A percentile compares a stretch with the other conserved stretches of the same genome.
Evolutionary conservation across 2,888 invertebrate genomes (phyloP).

Genomic region (Agrilus biguttatus): DNA sequence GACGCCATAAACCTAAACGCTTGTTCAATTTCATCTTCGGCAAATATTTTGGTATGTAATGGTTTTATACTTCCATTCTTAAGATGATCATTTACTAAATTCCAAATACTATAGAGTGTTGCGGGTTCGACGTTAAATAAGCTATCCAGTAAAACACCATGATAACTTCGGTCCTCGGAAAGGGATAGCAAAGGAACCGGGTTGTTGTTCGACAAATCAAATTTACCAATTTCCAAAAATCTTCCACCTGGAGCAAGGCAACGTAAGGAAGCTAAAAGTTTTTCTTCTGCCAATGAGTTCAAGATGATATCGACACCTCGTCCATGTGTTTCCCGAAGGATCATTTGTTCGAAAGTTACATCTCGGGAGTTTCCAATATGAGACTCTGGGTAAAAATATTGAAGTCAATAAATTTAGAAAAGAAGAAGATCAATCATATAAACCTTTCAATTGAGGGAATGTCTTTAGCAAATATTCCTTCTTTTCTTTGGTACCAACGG

Average conservation of each 20-base stretch:
- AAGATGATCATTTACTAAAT: conserved; percentile 38
- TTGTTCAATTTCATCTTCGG: conserved; percentile 48
- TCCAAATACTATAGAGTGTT: conserved; percentile 35
- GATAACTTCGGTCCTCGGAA: conserved; percentile 57
- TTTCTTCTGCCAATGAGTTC: conserved; percentile 87
- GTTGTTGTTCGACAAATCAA: conserved; percentile 57
- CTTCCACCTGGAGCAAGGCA: conserved; percentile 47
- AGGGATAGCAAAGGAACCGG: conserved; percentile 50
- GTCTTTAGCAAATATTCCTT: conserved; percentile 42
- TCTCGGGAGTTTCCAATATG: conserved; percentile 83
- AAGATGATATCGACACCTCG: conserved; percentile 81
- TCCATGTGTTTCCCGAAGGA: conserved; percentile 66
- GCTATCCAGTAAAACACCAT: conserved; percentile 61
- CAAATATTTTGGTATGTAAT: conserved; percentile 47
- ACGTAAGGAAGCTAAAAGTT: conserved; percentile 55
- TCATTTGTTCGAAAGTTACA: conserved; percentile 73
- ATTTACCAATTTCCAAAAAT: conserved; percentile 79
- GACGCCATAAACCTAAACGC: conserved; percentile 53
- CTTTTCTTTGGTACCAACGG: conserved; percentile 53
- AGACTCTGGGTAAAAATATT: conserved; percentile 25
- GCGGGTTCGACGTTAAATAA: conserved; percentile 36
- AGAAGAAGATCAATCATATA: no score
- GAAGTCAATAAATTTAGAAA: neutral
- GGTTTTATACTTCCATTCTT: conserved; percentile 52
- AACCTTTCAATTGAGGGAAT: conserved; percentile 30